phyloP scores from a whole-genome alignment of 2,888 invertebrate genomes.

The Loripinus fragilis region DNA sequence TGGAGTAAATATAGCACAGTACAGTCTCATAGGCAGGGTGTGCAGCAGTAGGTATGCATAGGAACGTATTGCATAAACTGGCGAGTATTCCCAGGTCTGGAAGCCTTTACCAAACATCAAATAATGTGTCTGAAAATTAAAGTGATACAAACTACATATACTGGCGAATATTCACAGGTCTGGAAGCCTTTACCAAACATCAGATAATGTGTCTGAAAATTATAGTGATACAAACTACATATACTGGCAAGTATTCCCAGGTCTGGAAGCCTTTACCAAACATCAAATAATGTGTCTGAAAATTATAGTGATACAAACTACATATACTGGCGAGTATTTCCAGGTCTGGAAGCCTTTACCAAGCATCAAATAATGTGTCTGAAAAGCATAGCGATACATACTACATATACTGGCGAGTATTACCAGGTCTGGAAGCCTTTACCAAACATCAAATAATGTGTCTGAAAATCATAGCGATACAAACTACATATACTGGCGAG shows the following conservation, averaged over 20 bases:
- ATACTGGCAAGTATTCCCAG: constrained; percentile 99
- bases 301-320: constrained; percentile 39
- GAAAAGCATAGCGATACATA: constrained; percentile 62
- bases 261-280: constrained; percentile 97
- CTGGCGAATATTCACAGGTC: constrained; percentile 98
- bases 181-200: constrained; percentile 96
- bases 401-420: constrained; percentile 86
- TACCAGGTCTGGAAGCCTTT: constrained; percentile 99
- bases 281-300: constrained; percentile 89
- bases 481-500: constrained; percentile 84
- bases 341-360: constrained; percentile 98
- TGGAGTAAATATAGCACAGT: constrained; percentile 89
- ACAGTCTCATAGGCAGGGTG: constrained; percentile 93
- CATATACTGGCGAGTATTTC: constrained; percentile 92
- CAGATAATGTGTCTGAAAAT: constrained; percentile 87
- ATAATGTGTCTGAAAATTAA: constrained; percentile 87
- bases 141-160: neutral
- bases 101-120: constrained; percentile 94
- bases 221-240: constrained; percentile 84
- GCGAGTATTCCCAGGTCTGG: constrained; percentile 99
- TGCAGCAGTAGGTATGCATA: constrained; percentile 96
- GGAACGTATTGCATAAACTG: constrained; percentile 95
- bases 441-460: constrained; percentile 92
- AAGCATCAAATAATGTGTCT: constrained; percentile 91
- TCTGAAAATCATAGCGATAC: constrained; percentile 83